Evolutionary conservation across 2,797 vertebrate genomes (phyloP).

Genomic region (Sebastes kiyomatsui): DNA sequence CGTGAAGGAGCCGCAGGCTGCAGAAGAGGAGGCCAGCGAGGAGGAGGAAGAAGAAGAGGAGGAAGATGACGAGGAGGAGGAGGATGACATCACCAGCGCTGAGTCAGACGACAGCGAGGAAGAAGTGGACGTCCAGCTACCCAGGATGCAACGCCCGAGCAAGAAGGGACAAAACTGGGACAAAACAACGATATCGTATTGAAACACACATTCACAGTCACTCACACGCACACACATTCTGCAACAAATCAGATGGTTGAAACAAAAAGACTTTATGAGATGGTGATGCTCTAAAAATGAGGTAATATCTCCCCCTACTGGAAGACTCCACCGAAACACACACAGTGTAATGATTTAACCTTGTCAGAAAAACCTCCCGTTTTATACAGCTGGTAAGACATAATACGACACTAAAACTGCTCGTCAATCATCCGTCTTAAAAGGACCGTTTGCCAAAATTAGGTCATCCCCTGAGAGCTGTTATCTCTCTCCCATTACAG

Average conservation of each 20-base stretch:
- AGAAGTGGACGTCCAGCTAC: constrained; percentile 80
- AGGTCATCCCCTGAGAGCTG: not conserved
- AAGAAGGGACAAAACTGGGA: constrained; percentile 91
- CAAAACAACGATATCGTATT: constrained; percentile 88
- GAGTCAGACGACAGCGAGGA: constrained; percentile 94
- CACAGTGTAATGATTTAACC: constrained; percentile 53
- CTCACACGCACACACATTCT: constrained; percentile 21
- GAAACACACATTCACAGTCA: constrained; percentile 62
- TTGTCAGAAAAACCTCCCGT: constrained; percentile 51
- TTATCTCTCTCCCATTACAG: constrained; percentile 14
- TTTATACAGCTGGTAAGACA: constrained; percentile 52
- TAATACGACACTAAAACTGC: constrained; percentile 43
- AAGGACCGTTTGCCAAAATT: constrained; percentile 26
- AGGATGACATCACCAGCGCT: constrained; percentile 88
- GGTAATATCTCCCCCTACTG: constrained; percentile 64
- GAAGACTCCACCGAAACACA: constrained; percentile 30
- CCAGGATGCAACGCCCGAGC: constrained; percentile 79
- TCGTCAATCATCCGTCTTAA: constrained; percentile 37
- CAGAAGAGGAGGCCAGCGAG: constrained; percentile 85
- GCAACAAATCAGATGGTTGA: constrained; percentile 47
- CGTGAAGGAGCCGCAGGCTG: constrained; percentile 82
- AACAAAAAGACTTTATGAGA: constrained; percentile 61
- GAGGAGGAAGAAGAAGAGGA: constrained; percentile 80
- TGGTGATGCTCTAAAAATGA: constrained; percentile 59
- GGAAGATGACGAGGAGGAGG: constrained; percentile 79